A percentile compares a stretch with the other conserved stretches of the same genome.
Conservation (phyloP, 2,888 invertebrate species). For the Hyposoter dolosus region DNA sequence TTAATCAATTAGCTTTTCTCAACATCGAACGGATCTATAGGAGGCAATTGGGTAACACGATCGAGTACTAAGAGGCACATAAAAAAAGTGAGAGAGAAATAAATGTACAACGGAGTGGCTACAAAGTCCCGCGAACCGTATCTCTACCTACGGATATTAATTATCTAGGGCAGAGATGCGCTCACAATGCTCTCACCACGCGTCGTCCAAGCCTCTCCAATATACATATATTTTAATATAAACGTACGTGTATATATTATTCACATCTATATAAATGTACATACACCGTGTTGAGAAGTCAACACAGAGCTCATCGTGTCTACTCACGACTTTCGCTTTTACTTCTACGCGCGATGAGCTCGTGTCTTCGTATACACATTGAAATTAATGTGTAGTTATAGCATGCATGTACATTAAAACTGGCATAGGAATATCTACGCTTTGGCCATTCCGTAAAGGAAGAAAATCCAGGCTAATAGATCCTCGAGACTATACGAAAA, state of each 20-base stretch:
- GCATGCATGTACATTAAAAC: background rate
- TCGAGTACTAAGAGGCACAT: conserved; percentile 67
- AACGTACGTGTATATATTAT: conserved; percentile 12
- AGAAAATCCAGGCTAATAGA: conserved; percentile 48
- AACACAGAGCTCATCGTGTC: conserved; percentile 49
- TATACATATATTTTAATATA: conserved; percentile 7
- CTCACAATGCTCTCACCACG: conserved; percentile 73
- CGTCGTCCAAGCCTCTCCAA: conserved; percentile 45
- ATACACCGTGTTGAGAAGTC: conserved; percentile 45
- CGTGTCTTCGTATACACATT: background rate
- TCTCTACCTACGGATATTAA: conserved; percentile 78
- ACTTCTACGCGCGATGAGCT: conserved; percentile 61
- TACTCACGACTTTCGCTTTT: conserved; percentile 78
- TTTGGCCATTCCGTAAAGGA: conserved; percentile 24
- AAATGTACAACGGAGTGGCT: conserved; percentile 35
- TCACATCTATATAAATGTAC: background rate
- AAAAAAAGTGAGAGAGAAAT: conserved; percentile 23
- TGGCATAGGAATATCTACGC: conserved; percentile 3
- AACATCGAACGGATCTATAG: conserved; percentile 45
- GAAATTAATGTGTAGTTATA: conserved; percentile 10
- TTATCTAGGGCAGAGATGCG: conserved; percentile 80
- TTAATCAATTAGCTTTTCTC: conserved; percentile 77
- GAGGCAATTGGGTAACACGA: conserved; percentile 62
- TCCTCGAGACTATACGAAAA: conserved; percentile 26
- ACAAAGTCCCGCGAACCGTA: conserved; percentile 56